Evolutionary conservation across 2,113 vertebrate genomes (phyloP).

Genomic region (Empidonax alnorum): DNA sequence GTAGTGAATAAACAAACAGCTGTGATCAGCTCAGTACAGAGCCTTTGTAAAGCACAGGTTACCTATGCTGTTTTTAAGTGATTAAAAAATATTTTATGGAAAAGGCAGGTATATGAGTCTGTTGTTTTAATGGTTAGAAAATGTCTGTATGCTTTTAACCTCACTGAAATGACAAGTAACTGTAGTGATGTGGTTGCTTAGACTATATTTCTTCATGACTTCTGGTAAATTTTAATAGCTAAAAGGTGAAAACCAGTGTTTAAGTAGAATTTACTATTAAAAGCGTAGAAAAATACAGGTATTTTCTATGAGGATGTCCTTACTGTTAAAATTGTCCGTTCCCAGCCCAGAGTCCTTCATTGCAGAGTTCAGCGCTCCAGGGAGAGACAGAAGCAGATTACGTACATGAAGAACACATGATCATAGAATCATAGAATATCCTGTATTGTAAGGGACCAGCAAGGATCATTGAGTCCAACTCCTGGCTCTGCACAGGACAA

Average conservation of each 20-base stretch:
- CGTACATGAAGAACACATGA: background rate
- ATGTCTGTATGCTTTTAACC: background rate
- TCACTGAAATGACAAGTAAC: background rate
- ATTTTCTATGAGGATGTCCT: background rate
- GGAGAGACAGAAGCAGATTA: background rate
- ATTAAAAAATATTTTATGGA: background rate
- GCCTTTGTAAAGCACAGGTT: background rate
- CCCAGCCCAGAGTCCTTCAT: background rate
- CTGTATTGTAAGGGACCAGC: background rate
- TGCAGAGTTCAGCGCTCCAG: rapidly evolving
- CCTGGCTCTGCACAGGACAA: background rate
- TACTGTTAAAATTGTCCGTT: background rate
- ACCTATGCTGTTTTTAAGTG: background rate
- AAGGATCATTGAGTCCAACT: background rate
- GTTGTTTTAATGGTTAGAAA: background rate
- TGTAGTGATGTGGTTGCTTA: background rate
- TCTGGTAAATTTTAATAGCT: background rate
- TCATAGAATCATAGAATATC: background rate
- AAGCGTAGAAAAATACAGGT: background rate
- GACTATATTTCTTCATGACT: background rate
- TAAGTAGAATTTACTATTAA: background rate
- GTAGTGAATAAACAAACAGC: background rate
- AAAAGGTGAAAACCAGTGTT: background rate
- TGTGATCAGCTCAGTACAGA: background rate
- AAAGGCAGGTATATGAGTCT: background rate